Percentiles rank a stretch among this genome's conserved stretches.
Conservation (phyloP, 2,888 invertebrate species). For the Ochropacha duplaris region DNA sequence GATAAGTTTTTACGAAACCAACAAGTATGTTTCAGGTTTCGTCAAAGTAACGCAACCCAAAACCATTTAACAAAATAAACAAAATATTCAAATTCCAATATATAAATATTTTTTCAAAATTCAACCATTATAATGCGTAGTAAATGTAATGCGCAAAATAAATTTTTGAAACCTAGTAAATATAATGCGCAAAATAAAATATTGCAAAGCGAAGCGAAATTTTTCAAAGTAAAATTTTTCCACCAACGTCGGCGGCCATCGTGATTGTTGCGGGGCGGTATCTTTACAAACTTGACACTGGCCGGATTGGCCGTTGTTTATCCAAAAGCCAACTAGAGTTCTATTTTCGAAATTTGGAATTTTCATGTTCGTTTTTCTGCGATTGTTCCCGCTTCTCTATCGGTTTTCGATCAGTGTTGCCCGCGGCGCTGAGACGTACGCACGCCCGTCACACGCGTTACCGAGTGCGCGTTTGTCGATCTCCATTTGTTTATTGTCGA, state of each 20-base stretch:
- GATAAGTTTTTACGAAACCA: too few species aligned
- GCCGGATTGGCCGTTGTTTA: too few species aligned
- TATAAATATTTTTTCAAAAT: too few species aligned
- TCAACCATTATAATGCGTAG: too few species aligned
- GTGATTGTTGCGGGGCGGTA: neutral
- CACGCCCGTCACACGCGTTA: slow-evolving; percentile 44
- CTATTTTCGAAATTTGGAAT: slow-evolving; percentile 7
- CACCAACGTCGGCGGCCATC: neutral
- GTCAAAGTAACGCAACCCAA: too few species aligned
- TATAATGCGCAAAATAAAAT: neutral
- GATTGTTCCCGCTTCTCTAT: slow-evolving; percentile 49
- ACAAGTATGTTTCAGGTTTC: too few species aligned
- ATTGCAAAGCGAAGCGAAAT: neutral
- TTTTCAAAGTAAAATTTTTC: neutral
- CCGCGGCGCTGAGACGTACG: slow-evolving; percentile 55
- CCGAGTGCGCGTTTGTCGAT: slow-evolving; percentile 28
- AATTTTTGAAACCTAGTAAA: too few species aligned
- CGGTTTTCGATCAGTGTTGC: slow-evolving; percentile 68
- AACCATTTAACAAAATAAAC: too few species aligned
- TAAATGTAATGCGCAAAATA: too few species aligned
- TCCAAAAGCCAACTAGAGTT: neutral
- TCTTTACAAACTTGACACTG: neutral
- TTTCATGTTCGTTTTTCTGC: slow-evolving; percentile 29
- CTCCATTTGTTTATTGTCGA: slow-evolving; percentile 53
- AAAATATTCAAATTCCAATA: too few species aligned